A percentile compares a stretch with the other conserved stretches of the same genome.
phyloP scores from a whole-genome alignment of 2,113 vertebrate genomes.

The cattle (Bos taurus) region ARS-UCD2.0 NC_037342.1:53985001-53985500 shows the following conservation, averaged over 20 bases:
- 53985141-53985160: not conserved
- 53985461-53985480: not conserved
- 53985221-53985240: not conserved
- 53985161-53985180: not conserved
- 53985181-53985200: not conserved
- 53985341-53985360: not conserved
- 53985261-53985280: not conserved
- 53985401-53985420: not conserved
- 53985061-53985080: not conserved
- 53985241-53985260: not conserved
- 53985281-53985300: not conserved
- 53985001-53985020: not conserved
- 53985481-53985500: not conserved
- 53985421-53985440: not conserved
- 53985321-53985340: not conserved
- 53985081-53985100: not conserved
- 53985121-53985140: not conserved
- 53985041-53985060: not conserved
- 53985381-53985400: not conserved
- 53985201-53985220: not conserved
- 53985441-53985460: not conserved
- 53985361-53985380: not conserved
- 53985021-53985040: not conserved
- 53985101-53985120: not conserved
- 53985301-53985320: not conserved